Evolutionary conservation across 2,888 invertebrate species (phyloP), one percentile per base, ranked within the genome.

Genomic region (Leistus spinibarbis): DNA sequence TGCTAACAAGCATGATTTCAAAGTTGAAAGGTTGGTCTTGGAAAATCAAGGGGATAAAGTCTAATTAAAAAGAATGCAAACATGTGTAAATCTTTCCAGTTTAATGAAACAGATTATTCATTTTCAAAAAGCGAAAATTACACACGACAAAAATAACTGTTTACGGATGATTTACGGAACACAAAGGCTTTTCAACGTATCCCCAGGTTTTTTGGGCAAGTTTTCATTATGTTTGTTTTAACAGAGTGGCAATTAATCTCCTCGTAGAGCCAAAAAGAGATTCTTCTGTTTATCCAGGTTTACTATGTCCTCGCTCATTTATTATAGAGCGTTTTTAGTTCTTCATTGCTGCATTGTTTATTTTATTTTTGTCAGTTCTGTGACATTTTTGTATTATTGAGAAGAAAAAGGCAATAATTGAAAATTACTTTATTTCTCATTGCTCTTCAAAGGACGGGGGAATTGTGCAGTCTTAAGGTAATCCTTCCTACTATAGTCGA

Each of bases 171-270:
- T 40, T 40, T 40, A 40, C 40, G 7, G 5, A 40, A 40, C 40
- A 60, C 62, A 70, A 70, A 54, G 71, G 65, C 64, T 71, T 20
- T 64, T n/a, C 54, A 2, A 54, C 22, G 57, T 54, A 66, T 64
- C 63, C 71, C 10, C 54, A 40, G 69, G n/a, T 69, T 71, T 64
- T 60, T 60, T 16, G 60, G 64, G 64, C 9, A 71, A 64, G 54
- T 70, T 63, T 70, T 70, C 70, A 70, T 70, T 70, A 70, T 70
- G 71, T 71, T 71, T 65, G 71, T 71, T 71, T 71, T 64, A 71
- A 71, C 71, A 64, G 40, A 64, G 19, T 54, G 23, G 71, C 64
- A 71, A 71, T 71, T 71, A 71, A 71, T 71, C 71, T 71, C 62
- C 64, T 54, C 54, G 13, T 24, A 54, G 10, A 40, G 13, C 3